Conservation (phyloP, 92 coral and sea anemone species). For the Anthopleura xanthogrammica region DNA sequence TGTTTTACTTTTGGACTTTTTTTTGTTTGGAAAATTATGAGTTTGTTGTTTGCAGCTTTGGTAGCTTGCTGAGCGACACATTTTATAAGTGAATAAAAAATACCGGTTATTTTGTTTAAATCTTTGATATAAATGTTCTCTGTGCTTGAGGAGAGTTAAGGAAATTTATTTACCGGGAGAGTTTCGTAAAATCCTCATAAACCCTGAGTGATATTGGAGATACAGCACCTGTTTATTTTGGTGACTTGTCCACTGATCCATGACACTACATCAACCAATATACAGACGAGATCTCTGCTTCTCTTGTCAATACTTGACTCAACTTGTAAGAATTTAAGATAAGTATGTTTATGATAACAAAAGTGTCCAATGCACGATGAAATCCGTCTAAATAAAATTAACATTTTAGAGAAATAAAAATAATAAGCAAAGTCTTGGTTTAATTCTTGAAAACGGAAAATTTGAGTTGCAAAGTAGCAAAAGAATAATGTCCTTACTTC, state of each 20-base stretch:
- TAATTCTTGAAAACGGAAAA: not conserved
- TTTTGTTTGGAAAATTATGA: not conserved
- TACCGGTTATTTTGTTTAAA: not conserved
- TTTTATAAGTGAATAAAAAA: not conserved
- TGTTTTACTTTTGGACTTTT: not conserved
- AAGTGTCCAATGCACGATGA: not conserved
- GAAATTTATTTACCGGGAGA: not conserved
- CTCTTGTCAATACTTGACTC: slow-evolving; percentile 9
- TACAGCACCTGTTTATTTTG: slow-evolving; percentile 22
- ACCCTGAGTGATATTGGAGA: not conserved
- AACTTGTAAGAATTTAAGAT: slow-evolving; percentile 35
- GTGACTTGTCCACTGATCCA: slow-evolving; percentile 21
- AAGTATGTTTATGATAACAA: slow-evolving; percentile 5
- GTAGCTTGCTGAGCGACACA: not conserved
- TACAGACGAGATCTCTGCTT: too few relatives aligned
- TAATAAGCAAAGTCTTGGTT: too few relatives aligned
- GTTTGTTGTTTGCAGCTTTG: not conserved
- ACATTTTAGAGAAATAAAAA: not conserved
- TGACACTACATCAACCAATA: slow-evolving; percentile 12
- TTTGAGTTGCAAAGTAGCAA: not conserved
- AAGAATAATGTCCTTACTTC: not conserved
- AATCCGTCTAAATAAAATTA: not conserved
- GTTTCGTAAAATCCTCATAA: not conserved
- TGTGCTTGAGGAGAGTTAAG: not conserved
- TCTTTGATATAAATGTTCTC: not conserved